Evolutionary conservation across 1,140 invertebrate species (phyloP), one percentile per base, ranked within the genome.

Genomic region (Diplogasteroides magnus): DNA sequence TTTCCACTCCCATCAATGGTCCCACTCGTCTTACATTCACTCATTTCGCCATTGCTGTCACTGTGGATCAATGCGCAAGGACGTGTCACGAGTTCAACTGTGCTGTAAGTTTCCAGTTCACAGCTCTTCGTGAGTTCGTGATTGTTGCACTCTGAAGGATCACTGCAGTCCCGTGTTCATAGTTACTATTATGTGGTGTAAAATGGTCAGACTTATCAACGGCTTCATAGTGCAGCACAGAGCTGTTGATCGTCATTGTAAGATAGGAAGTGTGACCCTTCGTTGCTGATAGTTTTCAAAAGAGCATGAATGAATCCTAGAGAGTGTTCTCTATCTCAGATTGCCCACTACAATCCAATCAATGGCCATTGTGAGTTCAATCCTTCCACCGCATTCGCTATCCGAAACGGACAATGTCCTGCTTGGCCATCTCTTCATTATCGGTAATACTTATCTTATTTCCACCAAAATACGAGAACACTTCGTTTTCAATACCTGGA

Each of bases 1-100:
- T 74, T 26, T 72, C 73, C 15, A 88, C 31, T 85, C 88, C 68
- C 84, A 86, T 68, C 85, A 67, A 31, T 31, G 70, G 67, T 29
- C 82, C 83, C 37, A 67, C 82, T 2, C 63, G 71, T 48, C 79
- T 74, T 31, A 61, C 74, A 14, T 83, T 75, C 72, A 76, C 81
- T 58, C 79, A 81, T 59, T 81, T 81, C 63, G 79, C 79, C 31
- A 65, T 78, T 25, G 79, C 83, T 31, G 79, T 81, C 23, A 82
- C 81, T 28, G 79, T 81, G n/a, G 79, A 81, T 64, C 79, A 81
- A 61, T 81, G 79, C 64, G 79, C 79, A 26, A 67, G 79, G 65
- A 81, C 79, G 31, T 83, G 78, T 58, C 81, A 83, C 57, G 79
- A 81, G 71, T 81, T 81, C 66, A 81, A 81, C 61, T 81, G 81